phyloP scores from a whole-genome alignment of 1,140 invertebrate species.

The Drosophila orosa region DNA sequence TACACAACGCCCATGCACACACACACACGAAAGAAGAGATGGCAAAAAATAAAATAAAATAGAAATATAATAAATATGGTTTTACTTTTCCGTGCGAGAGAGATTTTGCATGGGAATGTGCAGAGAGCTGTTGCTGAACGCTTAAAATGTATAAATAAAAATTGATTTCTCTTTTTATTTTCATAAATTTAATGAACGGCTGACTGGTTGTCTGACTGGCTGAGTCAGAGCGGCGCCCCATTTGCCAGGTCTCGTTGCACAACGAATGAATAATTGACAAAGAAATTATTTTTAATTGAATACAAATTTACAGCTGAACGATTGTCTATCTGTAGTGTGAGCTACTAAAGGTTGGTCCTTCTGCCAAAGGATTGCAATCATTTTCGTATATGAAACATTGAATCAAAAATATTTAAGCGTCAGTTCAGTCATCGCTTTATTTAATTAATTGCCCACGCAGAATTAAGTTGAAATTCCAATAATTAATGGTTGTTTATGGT shows the following conservation, averaged over 20 bases:
- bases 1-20: conserved; percentile 30
- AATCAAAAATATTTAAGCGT: conserved; percentile 17
- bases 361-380: not conserved
- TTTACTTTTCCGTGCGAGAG: conserved; percentile 9
- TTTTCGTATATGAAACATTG: conserved; percentile 2
- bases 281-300: conserved; percentile 70
- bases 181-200: conserved; percentile 60
- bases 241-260: conserved; percentile 48
- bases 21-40: conserved; percentile 19
- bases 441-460: not conserved
- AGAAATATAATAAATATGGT: conserved; percentile 43
- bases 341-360: conserved; percentile 5
- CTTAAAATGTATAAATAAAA: conserved; percentile 42
- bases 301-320: conserved; percentile 67
- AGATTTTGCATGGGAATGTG: conserved; percentile 3
- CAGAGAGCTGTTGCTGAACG: conserved; percentile 10
- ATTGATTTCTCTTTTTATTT: conserved; percentile 52
- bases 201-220: conserved; percentile 38
- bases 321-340: conserved; percentile 32
- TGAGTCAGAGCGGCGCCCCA: conserved; percentile 34
- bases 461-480: not conserved
- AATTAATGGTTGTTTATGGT: not conserved
- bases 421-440: conserved; percentile 12
- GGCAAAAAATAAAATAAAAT: conserved; percentile 8
- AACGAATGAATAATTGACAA: conserved; percentile 69